A percentile compares a stretch with the other conserved stretches of the same genome.
phyloP scores from a whole-genome alignment of 2,797 vertebrate species.

The Sorex maritimensis region DNA sequence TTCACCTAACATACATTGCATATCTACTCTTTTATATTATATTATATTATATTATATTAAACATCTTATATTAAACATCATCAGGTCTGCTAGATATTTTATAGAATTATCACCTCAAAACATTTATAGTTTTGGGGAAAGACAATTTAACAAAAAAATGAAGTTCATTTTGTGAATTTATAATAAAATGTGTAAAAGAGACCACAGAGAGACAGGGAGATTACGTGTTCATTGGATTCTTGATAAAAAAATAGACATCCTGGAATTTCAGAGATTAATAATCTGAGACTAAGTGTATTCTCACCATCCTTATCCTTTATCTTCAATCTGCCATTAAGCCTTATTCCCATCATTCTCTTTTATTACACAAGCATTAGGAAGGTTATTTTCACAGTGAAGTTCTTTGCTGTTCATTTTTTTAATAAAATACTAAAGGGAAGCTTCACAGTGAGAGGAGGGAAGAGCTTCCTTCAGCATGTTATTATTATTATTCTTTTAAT shows the following conservation, averaged over 20 bases:
- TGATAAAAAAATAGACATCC: not conserved
- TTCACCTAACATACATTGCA: not conserved
- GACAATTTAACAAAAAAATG: slow-evolving; percentile 34
- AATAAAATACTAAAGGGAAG: not conserved
- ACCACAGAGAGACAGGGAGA: not conserved
- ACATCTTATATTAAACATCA: not conserved
- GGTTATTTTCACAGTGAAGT: not conserved
- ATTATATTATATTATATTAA: too few species aligned
- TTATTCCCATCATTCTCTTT: not conserved
- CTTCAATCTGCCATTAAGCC: not conserved
- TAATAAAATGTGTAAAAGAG: not conserved
- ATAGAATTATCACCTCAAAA: not conserved
- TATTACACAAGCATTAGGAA: not conserved
- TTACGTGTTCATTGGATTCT: not conserved
- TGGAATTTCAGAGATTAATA: not conserved
- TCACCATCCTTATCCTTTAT: not conserved
- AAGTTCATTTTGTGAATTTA: not conserved
- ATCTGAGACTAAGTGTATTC: not conserved
- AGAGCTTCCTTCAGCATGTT: too few species aligned
- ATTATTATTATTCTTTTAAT: too few species aligned
- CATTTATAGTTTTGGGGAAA: not conserved
- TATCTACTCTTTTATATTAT: not conserved
- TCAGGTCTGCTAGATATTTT: not conserved
- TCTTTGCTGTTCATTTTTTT: not conserved
- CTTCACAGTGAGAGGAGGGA: too few species aligned